phyloP scores from a whole-genome alignment of 2,888 invertebrate genomes.

The Nebria salina region DNA sequence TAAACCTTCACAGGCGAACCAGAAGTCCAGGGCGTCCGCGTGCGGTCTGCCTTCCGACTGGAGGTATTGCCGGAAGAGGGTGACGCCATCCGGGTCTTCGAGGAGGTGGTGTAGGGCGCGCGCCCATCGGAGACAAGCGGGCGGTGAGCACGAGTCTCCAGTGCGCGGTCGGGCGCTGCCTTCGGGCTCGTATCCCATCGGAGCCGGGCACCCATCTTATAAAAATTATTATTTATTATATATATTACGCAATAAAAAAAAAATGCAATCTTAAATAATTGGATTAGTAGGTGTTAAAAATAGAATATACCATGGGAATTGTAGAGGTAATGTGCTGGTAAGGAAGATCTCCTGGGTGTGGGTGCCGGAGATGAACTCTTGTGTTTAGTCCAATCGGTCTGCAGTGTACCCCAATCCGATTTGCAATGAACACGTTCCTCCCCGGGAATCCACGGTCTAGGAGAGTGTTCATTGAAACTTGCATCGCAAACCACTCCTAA shows the following conservation, averaged over 20 bases:
- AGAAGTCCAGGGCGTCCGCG: constrained; percentile 87
- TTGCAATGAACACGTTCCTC: constrained; percentile 67
- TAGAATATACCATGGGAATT: constrained; percentile 9
- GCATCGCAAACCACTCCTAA: constrained; percentile 26
- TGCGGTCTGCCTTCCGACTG: constrained; percentile 81
- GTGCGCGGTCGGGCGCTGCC: constrained; percentile 61
- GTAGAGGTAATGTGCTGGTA: constrained; percentile 31
- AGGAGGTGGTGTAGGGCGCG: constrained; percentile 83
- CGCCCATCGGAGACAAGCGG: constrained; percentile 88
- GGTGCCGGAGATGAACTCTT: constrained; percentile 56
- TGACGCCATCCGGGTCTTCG: constrained; percentile 90
- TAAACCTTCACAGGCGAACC: constrained; percentile 92
- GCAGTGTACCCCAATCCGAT: constrained; percentile 55
- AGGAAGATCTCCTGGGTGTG: constrained; percentile 51
- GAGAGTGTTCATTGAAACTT: constrained; percentile 69
- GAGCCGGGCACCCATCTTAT: constrained; percentile 57
- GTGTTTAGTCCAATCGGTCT: constrained; percentile 50
- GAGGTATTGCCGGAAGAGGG: constrained; percentile 85
- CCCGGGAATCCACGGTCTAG: constrained; percentile 87
- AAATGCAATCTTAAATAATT: neutral
- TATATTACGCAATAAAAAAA: neutral
- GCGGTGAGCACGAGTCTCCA: constrained; percentile 64
- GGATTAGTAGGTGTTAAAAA: no score
- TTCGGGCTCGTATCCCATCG: constrained; percentile 62
- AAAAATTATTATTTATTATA: neutral